Conservation (phyloP, 2,797 vertebrate genomes). For the Pogonophryne albipinna region DNA sequence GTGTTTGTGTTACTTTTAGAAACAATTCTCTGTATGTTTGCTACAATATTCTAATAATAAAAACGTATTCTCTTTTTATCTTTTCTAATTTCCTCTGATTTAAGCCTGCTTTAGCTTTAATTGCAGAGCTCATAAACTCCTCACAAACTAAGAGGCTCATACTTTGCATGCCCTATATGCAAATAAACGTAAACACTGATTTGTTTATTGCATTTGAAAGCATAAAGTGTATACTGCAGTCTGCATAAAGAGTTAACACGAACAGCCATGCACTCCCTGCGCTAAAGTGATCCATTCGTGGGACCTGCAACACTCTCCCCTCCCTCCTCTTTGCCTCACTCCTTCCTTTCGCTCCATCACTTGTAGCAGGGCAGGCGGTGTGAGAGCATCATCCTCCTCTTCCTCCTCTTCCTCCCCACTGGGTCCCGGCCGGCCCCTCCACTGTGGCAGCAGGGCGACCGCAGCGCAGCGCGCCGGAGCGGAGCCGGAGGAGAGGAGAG, state of each 20-base stretch:
- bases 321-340: constrained; percentile 3
- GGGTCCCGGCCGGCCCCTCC: constrained; percentile 35
- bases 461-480: constrained; percentile 63
- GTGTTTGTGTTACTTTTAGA: too few relatives aligned
- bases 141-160: too few relatives aligned
- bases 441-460: constrained; percentile 42
- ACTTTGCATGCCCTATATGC: neutral
- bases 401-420: neutral
- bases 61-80: too few relatives aligned
- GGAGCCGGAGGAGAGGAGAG: constrained; percentile 58
- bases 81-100: too few relatives aligned
- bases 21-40: too few relatives aligned
- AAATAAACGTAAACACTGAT: neutral
- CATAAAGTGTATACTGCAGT: neutral
- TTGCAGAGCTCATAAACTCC: too few relatives aligned
- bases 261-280: neutral
- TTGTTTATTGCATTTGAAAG: too few relatives aligned
- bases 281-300: neutral
- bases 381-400: constrained; percentile 42
- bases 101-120: too few relatives aligned
- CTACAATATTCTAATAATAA: too few relatives aligned
- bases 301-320: constrained; percentile 34
- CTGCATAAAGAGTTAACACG: constrained; percentile 24
- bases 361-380: constrained; percentile 47
- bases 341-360: constrained; percentile 39